Base-by-base conservation (phyloP, 1,140 invertebrate species). In the Caenorhabditis brenneri region DNA sequence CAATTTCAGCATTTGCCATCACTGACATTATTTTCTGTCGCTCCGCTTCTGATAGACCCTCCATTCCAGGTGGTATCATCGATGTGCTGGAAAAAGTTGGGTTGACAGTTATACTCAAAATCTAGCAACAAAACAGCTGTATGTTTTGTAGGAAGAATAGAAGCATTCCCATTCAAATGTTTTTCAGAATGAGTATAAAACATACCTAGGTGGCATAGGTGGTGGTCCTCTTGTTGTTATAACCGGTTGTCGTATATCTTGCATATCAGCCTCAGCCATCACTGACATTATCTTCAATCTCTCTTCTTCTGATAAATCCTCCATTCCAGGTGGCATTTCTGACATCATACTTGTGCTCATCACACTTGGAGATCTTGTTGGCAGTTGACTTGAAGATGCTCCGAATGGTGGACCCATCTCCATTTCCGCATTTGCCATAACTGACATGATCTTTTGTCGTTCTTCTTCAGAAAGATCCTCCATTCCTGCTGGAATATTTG, bases 31-130 rank as follows among this genome's bases (percentile, higher is more conserved):
- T 91, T 58, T 87, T 86, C 22, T 88, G 9, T 33, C 86, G 82
- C 86, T 90, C 89, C 85, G 91, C 89, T 58, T 89, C 85, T n/a
- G 89, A 89, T 48, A 90, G 81, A 22, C 85, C 83, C 85, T 90
- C 89, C 39, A 91, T 79, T n/a, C 89, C 89, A n/a, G 89, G 88
- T 16, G 88, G 88, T 9, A 89, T 22, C 36, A 69, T 84, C 9
- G 79, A 84, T 27, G 83, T 80, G 48, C 48, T 53, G 48, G 2
- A 80, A 79, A n/a, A n/a, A n/a, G n/a, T n/a, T n/a, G n/a, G n/a
- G n/a, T n/a, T n/a, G n/a, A n/a, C n/a, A n/a, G n/a, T n/a, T n/a
- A n/a, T n/a, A n/a, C n/a, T n/a, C 12, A 51, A n/a, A 0, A 5
- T 51, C 1, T 5, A n/a, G 15, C 19, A 12, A 19, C 9, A n/a